Evolutionary conservation across 2,113 vertebrate genomes (phyloP).

Genomic region (Tautogolabrus adspersus): DNA sequence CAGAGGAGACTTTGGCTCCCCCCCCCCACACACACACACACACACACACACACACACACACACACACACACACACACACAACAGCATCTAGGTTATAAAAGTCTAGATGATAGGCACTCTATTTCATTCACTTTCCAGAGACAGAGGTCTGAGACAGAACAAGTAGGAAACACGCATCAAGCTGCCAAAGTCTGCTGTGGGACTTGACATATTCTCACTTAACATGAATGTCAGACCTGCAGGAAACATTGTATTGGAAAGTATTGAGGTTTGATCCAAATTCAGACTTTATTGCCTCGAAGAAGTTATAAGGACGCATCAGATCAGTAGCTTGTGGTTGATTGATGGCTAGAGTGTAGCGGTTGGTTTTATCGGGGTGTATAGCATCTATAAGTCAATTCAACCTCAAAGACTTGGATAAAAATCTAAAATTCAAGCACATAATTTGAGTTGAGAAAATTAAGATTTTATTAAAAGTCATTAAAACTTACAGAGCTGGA

Average conservation of each 20-base stretch:
- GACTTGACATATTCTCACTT: conserved; percentile 44
- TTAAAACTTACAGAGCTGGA: neutral
- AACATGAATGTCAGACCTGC: conserved; percentile 46
- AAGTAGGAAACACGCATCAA: conserved; percentile 56
- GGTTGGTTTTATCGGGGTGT: neutral
- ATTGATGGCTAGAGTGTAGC: conserved; percentile 20
- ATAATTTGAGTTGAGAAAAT: neutral
- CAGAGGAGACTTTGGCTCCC: conserved; percentile 59
- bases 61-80: conserved; percentile 21
- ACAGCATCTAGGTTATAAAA: conserved; percentile 65
- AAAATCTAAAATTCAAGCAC: too few relatives aligned
- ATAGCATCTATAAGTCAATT: conserved; percentile 28
- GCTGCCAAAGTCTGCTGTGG: conserved; percentile 22
- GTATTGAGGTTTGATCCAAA: conserved; percentile 26
- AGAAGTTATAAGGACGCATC: conserved; percentile 28
- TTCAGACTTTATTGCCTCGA: conserved; percentile 30
- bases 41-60: too few relatives aligned
- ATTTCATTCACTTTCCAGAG: conserved; percentile 63
- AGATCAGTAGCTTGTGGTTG: conserved; percentile 17
- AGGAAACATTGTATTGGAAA: conserved; percentile 36
- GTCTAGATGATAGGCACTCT: conserved; percentile 71
- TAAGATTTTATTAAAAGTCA: neutral
- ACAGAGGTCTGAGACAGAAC: conserved; percentile 64
- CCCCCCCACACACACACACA: conserved; percentile 18
- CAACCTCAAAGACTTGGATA: neutral